Percentiles rank a stretch among this genome's conserved stretches.
These are phyloP conservation scores for crab-eating macaque (Macaca fascicularis) DNA, from an alignment of 2,113 vertebrate species.

Conservation along the genomic window T2T-MFA8v1.1 NC_088389.1:13244001-13244500, in stretches of 20 bases:
- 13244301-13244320: neutral
- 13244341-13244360: neutral
- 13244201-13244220: neutral
- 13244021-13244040: conserved; percentile 94
- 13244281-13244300: neutral
- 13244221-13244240: fast-evolving
- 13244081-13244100: fast-evolving
- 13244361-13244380: fast-evolving
- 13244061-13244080: conserved; percentile 3
- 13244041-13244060: conserved; percentile 91
- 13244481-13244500: fast-evolving
- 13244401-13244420: no score
- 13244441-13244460: fast-evolving
- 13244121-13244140: neutral
- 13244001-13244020: conserved; percentile 94
- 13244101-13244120: neutral
- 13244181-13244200: neutral
- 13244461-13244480: neutral
- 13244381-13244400: fast-evolving
- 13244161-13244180: fast-evolving
- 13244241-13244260: neutral
- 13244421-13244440: neutral
- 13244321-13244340: neutral
- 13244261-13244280: fast-evolving
- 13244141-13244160: neutral